Evolutionary conservation across 2,888 invertebrate genomes (phyloP).

Genomic region (Aphidius colemani): DNA sequence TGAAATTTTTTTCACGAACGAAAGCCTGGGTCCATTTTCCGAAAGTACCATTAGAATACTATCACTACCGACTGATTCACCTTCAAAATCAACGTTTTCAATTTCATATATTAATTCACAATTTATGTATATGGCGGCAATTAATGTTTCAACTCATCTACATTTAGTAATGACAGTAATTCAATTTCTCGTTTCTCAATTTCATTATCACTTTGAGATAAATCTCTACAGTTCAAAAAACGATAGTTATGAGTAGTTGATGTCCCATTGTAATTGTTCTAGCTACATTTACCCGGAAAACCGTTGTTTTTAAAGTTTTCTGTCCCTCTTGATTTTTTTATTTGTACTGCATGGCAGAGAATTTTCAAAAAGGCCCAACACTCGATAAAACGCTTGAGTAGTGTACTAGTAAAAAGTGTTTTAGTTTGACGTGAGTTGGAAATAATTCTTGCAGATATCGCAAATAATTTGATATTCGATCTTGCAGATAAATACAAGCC

Average conservation of each 20-base stretch:
- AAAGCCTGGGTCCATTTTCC: neutral
- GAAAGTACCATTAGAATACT: neutral
- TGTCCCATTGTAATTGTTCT: slow-evolving; percentile 3
- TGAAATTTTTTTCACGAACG: neutral
- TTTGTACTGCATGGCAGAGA: slow-evolving; percentile 9
- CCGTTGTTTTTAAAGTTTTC: slow-evolving; percentile 4
- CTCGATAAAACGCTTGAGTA: slow-evolving; percentile 3
- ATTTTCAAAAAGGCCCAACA: slow-evolving; percentile 16
- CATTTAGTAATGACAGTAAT: neutral
- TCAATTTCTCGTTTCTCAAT: neutral
- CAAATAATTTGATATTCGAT: slow-evolving; percentile 5
- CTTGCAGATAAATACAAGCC: neutral
- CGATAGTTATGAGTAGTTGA: slow-evolving; percentile 7
- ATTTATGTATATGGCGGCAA: neutral
- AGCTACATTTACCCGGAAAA: slow-evolving; percentile 10
- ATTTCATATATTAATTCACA: neutral
- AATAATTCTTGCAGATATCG: neutral
- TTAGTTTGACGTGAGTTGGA: slow-evolving; percentile 10
- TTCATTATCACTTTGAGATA: neutral
- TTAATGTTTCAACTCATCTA: neutral
- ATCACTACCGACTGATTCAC: neutral
- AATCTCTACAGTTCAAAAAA: neutral
- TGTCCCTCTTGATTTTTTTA: slow-evolving; percentile 15
- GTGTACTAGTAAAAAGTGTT: slow-evolving; percentile 17
- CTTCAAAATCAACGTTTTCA: neutral